Evolutionary conservation across 2,888 invertebrate genomes (phyloP), one percentile per base, ranked within the genome.

Genomic region (Hypena proboscidalis): DNA sequence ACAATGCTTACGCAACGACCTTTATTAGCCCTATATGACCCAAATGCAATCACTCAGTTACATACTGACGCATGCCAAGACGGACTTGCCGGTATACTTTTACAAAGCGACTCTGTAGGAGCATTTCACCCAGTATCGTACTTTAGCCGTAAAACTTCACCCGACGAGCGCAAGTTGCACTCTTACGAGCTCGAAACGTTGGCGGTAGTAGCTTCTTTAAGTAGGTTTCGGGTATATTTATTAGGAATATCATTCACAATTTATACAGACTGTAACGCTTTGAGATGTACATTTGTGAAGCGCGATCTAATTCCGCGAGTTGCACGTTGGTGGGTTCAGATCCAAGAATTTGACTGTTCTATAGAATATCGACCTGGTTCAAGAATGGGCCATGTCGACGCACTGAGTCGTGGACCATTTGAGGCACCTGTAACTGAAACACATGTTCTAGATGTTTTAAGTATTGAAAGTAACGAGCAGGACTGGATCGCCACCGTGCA

Each of bases 181-280:
- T 34, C 50, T 1, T 52, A 43, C 13, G 53, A 53, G 23, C 30
- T 55, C 2, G 58, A 7, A 58, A n/a, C n/a, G n/a, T n/a, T n/a
- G n/a, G n/a, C n/a, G n/a, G n/a, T 60, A 0, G 27, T 63, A 5
- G 37, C 45, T 4, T 49, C 55, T 0, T 19, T 59, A 4, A 27
- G 43, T 14, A 34, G 40, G 4, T 58, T 61, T 32, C 31, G 55
- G 8, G 53, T 52, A 1, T 62, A 62, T 37, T 29, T 62, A 3
- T 10, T 58, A n/a, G 55, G 53, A n/a, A 21, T 21, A 21, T n/a
- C 21, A 6, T 21, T 21, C 2, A 21, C 6, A 21, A n/a, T 21
- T 5, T 7, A n/a, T 6, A 21, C 21, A 6, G 21, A 21, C 21
- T n/a, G n/a, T 21, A 21, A 21, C n/a, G 21, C 21, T 3, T n/a